Base-by-base conservation (phyloP, 2,113 vertebrate genomes). In the Sylvia atricapilla region DNA sequence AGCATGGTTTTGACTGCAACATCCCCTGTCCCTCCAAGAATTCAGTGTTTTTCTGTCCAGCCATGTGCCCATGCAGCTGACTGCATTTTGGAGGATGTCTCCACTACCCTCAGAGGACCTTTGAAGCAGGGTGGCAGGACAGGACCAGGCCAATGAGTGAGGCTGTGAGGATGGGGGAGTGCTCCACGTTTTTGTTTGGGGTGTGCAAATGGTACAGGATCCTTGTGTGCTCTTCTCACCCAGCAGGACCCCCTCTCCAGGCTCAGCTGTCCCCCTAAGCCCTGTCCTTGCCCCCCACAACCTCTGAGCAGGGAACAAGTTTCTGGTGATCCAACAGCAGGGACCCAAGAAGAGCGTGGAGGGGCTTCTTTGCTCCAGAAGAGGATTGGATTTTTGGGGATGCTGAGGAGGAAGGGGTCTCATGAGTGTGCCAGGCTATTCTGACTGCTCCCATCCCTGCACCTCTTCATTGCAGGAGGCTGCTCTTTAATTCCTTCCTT, bases 401-500 rank as follows among this genome's bases (percentile, higher is more conserved):
- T 84, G 76, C 55, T 35, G 41, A n/a, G 73, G 35, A 16, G 37
- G 33, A 69, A 46, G 22, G 28, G 3, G 13, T 35, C 35, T 76
- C 62, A 49, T 47, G 72, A 80, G 9, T 19, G 23, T 85, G 44
- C 31, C 5, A 3, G 20, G 41, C 60, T 90, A 24, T 43, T 88
- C 41, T 0, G 0, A 17, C 63, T 86, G 47, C 70, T 64, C 11
- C 66, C 30, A 15, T 35, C 33, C 21, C 55, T 70, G 82, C 46
- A 39, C 13, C 49, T 50, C 62, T 55, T 66, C 19, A n/a, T 55
- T 35, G 46, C 73, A 70, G 46, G 28, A 90, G 23, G 50, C 47
- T 96, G 88, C 85, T 92, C 62, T 90, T 84, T 92, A 97, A 95
- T 87, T 66, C 58, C 79, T n/a, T 87, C 77, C 93, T 95, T 95